Percentiles rank a stretch among this genome's conserved stretches.
Evolutionary conservation across 2,888 invertebrate genomes (phyloP).

Genomic region (Serrognathus titanus): DNA sequence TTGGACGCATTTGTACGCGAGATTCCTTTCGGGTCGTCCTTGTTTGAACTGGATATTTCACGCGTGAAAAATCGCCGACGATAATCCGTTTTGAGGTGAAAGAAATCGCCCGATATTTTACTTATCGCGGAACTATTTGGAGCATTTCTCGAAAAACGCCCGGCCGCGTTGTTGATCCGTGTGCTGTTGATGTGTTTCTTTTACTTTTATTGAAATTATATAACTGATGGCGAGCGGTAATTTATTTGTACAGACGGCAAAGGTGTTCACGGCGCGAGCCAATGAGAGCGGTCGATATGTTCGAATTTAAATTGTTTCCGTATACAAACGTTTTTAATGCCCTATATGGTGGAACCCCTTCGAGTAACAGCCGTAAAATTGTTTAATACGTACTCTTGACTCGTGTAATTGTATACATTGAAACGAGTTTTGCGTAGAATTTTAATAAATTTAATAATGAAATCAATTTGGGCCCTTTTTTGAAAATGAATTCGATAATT

Average conservation of each 20-base stretch:
- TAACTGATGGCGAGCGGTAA: constrained; percentile 16
- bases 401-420: constrained; percentile 1
- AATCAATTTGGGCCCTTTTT: too few relatives aligned
- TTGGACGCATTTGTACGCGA: too few relatives aligned
- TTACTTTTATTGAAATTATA: constrained; percentile 12
- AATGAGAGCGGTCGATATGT: neutral
- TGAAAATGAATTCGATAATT: too few relatives aligned
- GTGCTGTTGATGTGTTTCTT: neutral
- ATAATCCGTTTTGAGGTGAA: too few relatives aligned
- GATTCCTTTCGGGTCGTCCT: too few relatives aligned
- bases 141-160: too few relatives aligned
- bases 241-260: constrained; percentile 21
- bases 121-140: too few relatives aligned
- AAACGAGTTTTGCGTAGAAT: neutral
- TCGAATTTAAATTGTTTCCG: constrained; percentile 20
- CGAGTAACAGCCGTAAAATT: constrained; percentile 7
- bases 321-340: constrained; percentile 5
- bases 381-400: constrained; percentile 7
- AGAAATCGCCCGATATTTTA: too few relatives aligned
- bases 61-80: too few relatives aligned
- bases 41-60: too few relatives aligned
- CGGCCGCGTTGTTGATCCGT: too few relatives aligned
- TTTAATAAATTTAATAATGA: neutral
- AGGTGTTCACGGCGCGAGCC: constrained; percentile 14
- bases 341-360: neutral